Percentiles rank a stretch among this genome's conserved stretches.
These are phyloP conservation scores for Catocala fraxini DNA, from an alignment of 2,888 invertebrate genomes.

Conservation along the genomic window DNA sequence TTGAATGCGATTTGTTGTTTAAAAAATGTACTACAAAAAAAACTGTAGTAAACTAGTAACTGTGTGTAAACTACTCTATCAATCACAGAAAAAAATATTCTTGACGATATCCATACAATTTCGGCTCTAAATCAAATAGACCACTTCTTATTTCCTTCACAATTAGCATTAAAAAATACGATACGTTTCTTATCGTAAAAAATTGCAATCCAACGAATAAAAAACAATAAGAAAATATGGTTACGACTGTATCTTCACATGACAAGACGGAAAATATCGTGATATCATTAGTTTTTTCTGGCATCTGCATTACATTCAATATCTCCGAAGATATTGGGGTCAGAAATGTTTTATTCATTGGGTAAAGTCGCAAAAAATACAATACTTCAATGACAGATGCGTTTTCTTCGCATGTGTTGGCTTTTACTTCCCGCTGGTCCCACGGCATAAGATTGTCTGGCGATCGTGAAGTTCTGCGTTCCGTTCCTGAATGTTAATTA, in stretches of 20 bases:
- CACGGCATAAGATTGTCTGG: too few species aligned
- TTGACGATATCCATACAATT: too few species aligned
- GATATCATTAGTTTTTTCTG: slow-evolving; percentile 43
- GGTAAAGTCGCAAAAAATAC: slow-evolving; percentile 54
- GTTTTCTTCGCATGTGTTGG: slow-evolving; percentile 44
- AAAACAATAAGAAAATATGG: slow-evolving; percentile 32
- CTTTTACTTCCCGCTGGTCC: slow-evolving; percentile 6
- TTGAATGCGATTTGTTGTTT: too few species aligned
- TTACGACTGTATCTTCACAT: slow-evolving; percentile 34
- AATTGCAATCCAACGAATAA: background rate
- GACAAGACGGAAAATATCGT: slow-evolving; percentile 40
- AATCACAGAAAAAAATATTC: too few species aligned
- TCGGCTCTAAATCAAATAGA: too few species aligned
- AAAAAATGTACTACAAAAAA: too few species aligned
- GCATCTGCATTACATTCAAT: slow-evolving; percentile 47
- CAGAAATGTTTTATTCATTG: slow-evolving; percentile 64
- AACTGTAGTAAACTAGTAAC: too few species aligned
- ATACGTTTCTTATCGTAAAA: background rate
- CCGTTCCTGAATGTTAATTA: too few species aligned
- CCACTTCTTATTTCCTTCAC: too few species aligned
- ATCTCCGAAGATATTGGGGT: slow-evolving; percentile 48
- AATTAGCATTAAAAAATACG: too few species aligned
- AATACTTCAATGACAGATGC: slow-evolving; percentile 43
- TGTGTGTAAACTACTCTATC: too few species aligned
- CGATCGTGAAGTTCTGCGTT: too few species aligned